Evolutionary conservation across 1,140 invertebrate genomes (phyloP), one percentile per base, ranked within the genome.

Genomic region (Teleogryllus occipitalis): DNA sequence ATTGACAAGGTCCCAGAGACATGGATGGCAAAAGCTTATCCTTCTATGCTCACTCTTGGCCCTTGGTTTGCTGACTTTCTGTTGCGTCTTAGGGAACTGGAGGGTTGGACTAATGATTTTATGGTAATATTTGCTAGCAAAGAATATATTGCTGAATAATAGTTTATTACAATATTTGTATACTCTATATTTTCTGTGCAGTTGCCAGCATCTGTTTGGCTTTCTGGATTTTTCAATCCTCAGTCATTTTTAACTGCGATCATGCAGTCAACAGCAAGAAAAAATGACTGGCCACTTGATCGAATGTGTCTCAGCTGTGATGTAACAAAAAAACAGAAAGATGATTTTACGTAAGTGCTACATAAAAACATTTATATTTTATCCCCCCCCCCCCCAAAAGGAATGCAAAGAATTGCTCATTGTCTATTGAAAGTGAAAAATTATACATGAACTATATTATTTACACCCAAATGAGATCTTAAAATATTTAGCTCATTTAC

Each of bases 181-280:
- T 39, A 39, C 27, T 14, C 54, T 14, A 7, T 10, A 65, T 65
- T 12, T 46, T 75, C 39, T 47, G 21, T 83, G 10, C 83, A 93
- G 89, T 86, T 96, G 74, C 96, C 96, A 0, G 86, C 94, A 0
- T 91, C 96, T 0, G 92, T 98, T 46, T 98, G 97, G 97, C 87
- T 98, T 46, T 95, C 92, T 12, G 97, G 96, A 27, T 97, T 98
- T 85, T 98, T 98, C 87, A 98, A 98, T 87, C 97, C 97, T 0
- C 97, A 98, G 86, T 97, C 96, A 18, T 97, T 98, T 86, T 88
- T 98, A 10, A 98, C 97, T 0, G 97, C 97, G 48, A 97, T 98
- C 83, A 98, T 98, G 96, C 97, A 98, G 86, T 95, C 95, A 86
- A 97, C 96, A 75, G 96, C 96, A 2, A 88, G 96, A 65, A 97